Percentiles rank a stretch among this genome's conserved stretches.
These are phyloP conservation scores for Cephonodes hylas DNA, from an alignment of 2,888 invertebrate genomes.

Conservation along the genomic window DNA sequence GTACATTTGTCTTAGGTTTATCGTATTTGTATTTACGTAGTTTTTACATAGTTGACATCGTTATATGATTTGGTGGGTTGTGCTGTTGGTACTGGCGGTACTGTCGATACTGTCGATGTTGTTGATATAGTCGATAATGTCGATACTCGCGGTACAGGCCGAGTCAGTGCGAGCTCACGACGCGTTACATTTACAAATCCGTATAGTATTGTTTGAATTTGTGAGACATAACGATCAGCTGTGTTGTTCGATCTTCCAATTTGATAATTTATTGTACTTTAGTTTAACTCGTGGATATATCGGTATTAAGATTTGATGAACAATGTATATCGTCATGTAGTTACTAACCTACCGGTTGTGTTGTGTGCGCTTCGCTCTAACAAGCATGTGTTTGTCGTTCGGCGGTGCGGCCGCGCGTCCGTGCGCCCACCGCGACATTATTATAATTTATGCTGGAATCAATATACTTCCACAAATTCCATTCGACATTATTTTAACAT, in stretches of 20 bases:
- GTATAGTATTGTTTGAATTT: conserved; percentile 2
- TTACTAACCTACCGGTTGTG: conserved; percentile 80
- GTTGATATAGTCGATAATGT: not conserved
- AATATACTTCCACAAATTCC: conserved; percentile 54
- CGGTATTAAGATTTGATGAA: conserved; percentile 68
- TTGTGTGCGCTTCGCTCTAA: conserved; percentile 78
- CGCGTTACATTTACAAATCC: conserved; percentile 5
- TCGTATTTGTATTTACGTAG: conserved; percentile 59
- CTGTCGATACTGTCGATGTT: not conserved
- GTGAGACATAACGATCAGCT: conserved; percentile 22
- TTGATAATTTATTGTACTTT: conserved; percentile 73
- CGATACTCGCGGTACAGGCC: not conserved
- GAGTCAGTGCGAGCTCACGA: not conserved
- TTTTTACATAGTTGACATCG: conserved; percentile 56
- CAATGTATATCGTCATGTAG: conserved; percentile 69
- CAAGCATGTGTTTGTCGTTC: conserved; percentile 78
- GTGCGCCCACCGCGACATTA: conserved; percentile 38
- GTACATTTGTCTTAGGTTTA: conserved; percentile 73
- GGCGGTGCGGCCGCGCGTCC: conserved; percentile 32
- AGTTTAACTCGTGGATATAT: conserved; percentile 64
- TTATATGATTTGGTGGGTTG: conserved; percentile 40
- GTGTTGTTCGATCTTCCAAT: conserved; percentile 68
- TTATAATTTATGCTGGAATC: conserved; percentile 80
- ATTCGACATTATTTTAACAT: conserved; percentile 43
- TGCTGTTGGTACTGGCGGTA: not conserved